Evolutionary conservation across 2,888 invertebrate genomes (phyloP).

Genomic region (Aphrophora alni): DNA sequence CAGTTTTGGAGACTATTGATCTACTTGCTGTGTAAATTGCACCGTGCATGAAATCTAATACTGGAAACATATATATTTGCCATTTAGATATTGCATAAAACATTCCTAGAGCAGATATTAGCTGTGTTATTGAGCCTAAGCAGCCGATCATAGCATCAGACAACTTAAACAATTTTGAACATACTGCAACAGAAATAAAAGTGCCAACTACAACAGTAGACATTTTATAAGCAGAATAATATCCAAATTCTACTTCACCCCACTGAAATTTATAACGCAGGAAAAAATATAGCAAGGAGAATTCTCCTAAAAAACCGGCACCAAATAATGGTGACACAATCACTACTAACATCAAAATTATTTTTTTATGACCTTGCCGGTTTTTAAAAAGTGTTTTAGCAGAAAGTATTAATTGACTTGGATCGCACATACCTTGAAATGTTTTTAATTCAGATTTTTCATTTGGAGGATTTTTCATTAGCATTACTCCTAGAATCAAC

Average conservation of each 20-base stretch:
- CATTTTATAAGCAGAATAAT: constrained; percentile 44
- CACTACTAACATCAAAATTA: constrained; percentile 38
- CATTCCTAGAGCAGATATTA: constrained; percentile 39
- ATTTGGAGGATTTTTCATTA: constrained; percentile 33
- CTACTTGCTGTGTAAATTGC: constrained; percentile 39
- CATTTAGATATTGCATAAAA: constrained; percentile 35
- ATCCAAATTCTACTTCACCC: constrained; percentile 44
- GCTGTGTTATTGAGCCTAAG: constrained; percentile 38
- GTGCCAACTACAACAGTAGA: constrained; percentile 43
- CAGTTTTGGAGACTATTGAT: constrained; percentile 41
- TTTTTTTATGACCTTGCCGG: constrained; percentile 32
- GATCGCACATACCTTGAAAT: constrained; percentile 28
- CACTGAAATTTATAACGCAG: constrained; percentile 45
- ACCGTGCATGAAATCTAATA: constrained; percentile 41
- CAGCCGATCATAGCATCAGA: constrained; percentile 42
- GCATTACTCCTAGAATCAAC: constrained; percentile 31
- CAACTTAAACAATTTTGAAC: constrained; percentile 37
- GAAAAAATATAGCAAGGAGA: constrained; percentile 44
- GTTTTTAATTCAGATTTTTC: constrained; percentile 25
- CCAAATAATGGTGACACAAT: constrained; percentile 43
- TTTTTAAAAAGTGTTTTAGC: constrained; percentile 38
- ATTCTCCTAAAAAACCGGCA: constrained; percentile 44
- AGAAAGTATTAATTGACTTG: constrained; percentile 24
- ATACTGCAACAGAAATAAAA: constrained; percentile 39
- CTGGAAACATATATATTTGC: constrained; percentile 41